Evolutionary conservation across 35 echinoderm and acorn worm genomes (phyloP), one percentile per base, ranked within the genome.

Genomic region (Diadema setosum): DNA sequence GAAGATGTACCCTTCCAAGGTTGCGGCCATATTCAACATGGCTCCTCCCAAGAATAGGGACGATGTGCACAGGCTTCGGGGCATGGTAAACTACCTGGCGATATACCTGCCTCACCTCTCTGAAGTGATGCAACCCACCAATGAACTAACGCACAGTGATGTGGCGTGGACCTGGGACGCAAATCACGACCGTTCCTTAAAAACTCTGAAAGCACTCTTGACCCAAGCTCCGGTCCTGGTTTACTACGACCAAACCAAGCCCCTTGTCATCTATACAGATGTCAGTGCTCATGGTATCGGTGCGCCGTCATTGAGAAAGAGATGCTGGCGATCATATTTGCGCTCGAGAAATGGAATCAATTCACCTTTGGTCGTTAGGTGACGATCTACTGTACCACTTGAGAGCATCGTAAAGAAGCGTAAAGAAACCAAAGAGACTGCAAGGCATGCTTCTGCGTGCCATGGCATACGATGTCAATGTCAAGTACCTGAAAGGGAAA

Each of bases 261-360:
- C 58, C 17, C 43, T 83, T 36, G 65, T 42, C 40, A 31, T 89
- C 11, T 65, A 94, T n/a, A 45, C 39, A 24, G 87, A 90, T 86
- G 87, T 87, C 33, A 52, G 80, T 34, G 30, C 67, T 6, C 83
- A 59, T 60, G 81, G 82, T 2, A 37, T 85, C 20, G 87, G 87
- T 1, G 50, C 87, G 18, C 88, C 15, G 18, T 17, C 32, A 90
- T 90, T 70, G 81, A 90, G 44, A 90, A 90, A 52, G 88, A 90
- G 45, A 67, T 83, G 80, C 80, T 90, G 24, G 88, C 80, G 5
- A 16, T 90, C 5, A 26, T 69, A n/a, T 2, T 70, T 48, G 83
- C 80, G 1, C 5, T 90, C 1, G 56, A 83, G 42, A 40, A 73
- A n/a, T 70, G 35, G 16, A 11, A 90, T 34, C 88, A 90, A 41